A percentile compares a stretch with the other conserved stretches of the same genome.
Conservation (phyloP, 1,140 invertebrate genomes). For the Lordiphosa stackelbergi region DNA sequence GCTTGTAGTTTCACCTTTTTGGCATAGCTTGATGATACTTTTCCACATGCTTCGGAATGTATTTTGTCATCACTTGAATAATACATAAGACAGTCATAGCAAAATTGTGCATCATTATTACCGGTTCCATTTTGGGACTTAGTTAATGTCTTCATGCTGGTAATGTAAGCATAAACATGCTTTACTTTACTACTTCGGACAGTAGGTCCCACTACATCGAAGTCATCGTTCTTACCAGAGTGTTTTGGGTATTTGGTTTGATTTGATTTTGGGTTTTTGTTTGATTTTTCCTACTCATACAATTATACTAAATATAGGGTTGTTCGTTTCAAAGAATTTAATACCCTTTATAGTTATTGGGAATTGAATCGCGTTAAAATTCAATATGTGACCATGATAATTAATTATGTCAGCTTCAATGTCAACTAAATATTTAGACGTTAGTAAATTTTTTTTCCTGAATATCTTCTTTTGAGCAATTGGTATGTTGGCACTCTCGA, state of each 20-base stretch:
- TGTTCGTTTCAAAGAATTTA: neutral
- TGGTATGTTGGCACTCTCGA: neutral
- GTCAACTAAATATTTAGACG: neutral
- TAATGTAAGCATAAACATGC: neutral
- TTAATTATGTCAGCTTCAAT: neutral
- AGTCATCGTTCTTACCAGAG: neutral
- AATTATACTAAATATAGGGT: conserved; percentile 1
- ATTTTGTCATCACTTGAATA: neutral
- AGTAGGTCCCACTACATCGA: neutral
- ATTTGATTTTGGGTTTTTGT: too few relatives aligned
- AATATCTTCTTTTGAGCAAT: neutral
- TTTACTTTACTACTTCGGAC: neutral
- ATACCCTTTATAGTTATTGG: conserved; percentile 1
- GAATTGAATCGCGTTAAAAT: conserved; percentile 1
- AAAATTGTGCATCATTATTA: neutral
- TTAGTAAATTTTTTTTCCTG: neutral
- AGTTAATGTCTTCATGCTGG: neutral
- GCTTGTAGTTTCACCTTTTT: neutral
- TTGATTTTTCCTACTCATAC: neutral
- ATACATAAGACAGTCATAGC: neutral
- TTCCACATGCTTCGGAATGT: neutral
- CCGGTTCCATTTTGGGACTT: neutral
- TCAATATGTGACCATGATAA: neutral
- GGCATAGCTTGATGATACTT: neutral
- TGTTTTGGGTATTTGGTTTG: too few relatives aligned